A percentile compares a stretch with the other conserved stretches of the same genome.
Conservation (phyloP, 2,113 vertebrate species). For the Cebidichthys violaceus region DNA sequence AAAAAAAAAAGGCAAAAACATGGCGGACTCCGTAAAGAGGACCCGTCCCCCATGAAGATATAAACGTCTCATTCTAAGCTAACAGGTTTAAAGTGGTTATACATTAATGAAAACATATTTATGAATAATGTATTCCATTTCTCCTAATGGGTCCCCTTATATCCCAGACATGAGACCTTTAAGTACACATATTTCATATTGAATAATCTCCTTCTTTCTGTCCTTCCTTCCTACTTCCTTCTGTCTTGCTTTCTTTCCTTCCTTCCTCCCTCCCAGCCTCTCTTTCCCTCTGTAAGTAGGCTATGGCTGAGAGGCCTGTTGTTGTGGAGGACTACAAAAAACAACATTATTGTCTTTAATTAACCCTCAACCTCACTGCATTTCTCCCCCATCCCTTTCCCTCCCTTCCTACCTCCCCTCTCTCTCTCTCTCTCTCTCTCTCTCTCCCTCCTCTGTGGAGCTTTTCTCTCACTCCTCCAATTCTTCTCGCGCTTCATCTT, state of each 20-base stretch:
- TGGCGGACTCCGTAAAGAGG: background rate
- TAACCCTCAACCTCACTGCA: constrained; percentile 47
- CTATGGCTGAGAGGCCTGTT: constrained; percentile 48
- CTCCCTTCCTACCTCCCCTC: constrained; percentile 29
- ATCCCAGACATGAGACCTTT: background rate
- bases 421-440: background rate
- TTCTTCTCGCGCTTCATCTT: constrained; percentile 23
- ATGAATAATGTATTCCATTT: background rate
- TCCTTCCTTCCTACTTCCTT: background rate
- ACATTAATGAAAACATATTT: background rate
- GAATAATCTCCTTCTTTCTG: background rate
- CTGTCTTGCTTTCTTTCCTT: constrained; percentile 12
- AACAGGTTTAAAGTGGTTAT: background rate
- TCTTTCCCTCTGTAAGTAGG: constrained; percentile 30
- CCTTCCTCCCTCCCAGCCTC: background rate
- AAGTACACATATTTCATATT: background rate
- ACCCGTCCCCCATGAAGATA: background rate
- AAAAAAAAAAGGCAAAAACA: background rate
- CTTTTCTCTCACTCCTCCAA: constrained; percentile 16
- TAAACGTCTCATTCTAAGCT: background rate
- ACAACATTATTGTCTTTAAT: constrained; percentile 76
- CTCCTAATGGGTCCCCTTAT: background rate
- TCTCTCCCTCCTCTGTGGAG: background rate
- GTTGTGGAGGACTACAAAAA: constrained; percentile 57
- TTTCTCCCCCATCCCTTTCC: background rate